These are phyloP conservation scores for Eumaeus atala DNA, from an alignment of 1,140 invertebrate genomes.

Conservation along the genomic window DNA sequence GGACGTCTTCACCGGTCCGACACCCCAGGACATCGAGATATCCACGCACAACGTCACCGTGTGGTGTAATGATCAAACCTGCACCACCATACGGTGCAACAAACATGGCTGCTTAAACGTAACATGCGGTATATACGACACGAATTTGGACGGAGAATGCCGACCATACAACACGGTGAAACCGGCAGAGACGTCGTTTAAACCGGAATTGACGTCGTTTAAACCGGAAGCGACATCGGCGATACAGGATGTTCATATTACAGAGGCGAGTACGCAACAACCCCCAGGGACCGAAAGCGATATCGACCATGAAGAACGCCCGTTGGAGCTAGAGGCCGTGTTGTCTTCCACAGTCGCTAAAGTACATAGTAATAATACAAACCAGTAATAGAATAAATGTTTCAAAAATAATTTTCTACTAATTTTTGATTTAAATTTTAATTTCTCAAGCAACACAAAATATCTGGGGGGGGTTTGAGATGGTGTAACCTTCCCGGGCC, in stretches of 20 bases:
- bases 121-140: conserved; percentile 69
- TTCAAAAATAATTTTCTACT: not conserved
- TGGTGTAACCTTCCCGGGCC: too few relatives aligned
- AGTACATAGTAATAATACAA: not conserved
- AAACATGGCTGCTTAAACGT: conserved; percentile 51
- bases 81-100: conserved; percentile 60
- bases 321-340: not conserved
- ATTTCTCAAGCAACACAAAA: too few relatives aligned
- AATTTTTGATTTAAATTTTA: not conserved
- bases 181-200: conserved; percentile 33
- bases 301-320: not conserved
- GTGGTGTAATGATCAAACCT: conserved; percentile 67
- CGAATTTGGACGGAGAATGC: conserved; percentile 64
- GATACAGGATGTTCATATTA: not conserved
- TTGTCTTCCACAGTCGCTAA: not conserved
- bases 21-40: conserved; percentile 40
- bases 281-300: not conserved
- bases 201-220: conserved; percentile 33
- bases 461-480: too few relatives aligned
- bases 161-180: conserved; percentile 48
- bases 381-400: conserved; percentile 1
- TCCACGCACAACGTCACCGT: conserved; percentile 53
- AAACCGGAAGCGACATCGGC: not conserved
- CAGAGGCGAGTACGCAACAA: not conserved
- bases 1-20: conserved; percentile 26